phyloP scores from a whole-genome alignment of 53 echinoderm and acorn worm genomes.

The Holothuria scabra region DNA sequence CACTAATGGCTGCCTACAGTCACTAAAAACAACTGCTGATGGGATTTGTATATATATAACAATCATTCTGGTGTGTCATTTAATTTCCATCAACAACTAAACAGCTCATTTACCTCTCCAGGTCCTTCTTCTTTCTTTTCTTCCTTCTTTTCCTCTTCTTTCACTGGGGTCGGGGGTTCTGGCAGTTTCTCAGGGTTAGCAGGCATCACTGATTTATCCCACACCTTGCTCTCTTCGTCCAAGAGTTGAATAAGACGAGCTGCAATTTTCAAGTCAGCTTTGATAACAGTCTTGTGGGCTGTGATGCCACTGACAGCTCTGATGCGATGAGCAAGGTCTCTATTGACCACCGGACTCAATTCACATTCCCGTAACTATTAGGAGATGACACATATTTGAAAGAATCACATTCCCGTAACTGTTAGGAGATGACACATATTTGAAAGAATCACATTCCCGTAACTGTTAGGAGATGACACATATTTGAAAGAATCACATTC shows the following conservation, averaged over 20 bases:
- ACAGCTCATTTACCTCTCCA: too few relatives aligned
- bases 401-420: too few relatives aligned
- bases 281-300: conserved; percentile 84
- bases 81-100: too few relatives aligned
- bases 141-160: conserved; percentile 19
- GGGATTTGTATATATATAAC: too few relatives aligned
- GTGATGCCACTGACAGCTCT: conserved; percentile 88
- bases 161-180: neutral
- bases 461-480: too few relatives aligned
- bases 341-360: conserved; percentile 93
- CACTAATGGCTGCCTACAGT: too few relatives aligned
- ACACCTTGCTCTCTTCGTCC: conserved; percentile 56
- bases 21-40: too few relatives aligned
- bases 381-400: too few relatives aligned
- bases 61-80: too few relatives aligned
- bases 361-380: conserved; percentile 89
- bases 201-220: conserved; percentile 38
- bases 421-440: too few relatives aligned
- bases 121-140: conserved; percentile 11
- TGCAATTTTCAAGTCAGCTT: conserved; percentile 85
- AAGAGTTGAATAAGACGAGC: conserved; percentile 74
- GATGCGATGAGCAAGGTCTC: conserved; percentile 90
- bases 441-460: too few relatives aligned
- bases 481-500: too few relatives aligned
- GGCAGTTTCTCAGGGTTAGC: conserved; percentile 11